phyloP scores from a whole-genome alignment of 2,797 vertebrate species.

The Oreochromis mossambicus region DNA sequence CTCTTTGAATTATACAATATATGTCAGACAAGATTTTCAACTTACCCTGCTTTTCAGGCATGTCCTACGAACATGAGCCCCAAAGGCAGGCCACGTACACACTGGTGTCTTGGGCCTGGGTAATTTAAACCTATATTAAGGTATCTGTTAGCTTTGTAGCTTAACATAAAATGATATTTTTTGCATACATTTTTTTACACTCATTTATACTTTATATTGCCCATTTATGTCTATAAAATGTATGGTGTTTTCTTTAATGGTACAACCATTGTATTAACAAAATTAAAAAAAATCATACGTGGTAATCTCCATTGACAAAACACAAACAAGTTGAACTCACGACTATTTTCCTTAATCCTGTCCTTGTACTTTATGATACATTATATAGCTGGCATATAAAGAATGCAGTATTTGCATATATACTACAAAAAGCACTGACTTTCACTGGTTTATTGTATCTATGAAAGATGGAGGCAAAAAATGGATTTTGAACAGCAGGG shows the following conservation, averaged over 20 bases:
- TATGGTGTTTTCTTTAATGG: background rate
- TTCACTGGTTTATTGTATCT: background rate
- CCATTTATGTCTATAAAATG: background rate
- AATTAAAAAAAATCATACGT: background rate
- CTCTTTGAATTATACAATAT: background rate
- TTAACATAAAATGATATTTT: background rate
- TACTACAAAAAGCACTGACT: background rate
- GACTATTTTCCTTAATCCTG: accelerated
- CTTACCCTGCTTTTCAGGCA: background rate
- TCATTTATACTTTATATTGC: background rate
- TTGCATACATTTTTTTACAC: background rate
- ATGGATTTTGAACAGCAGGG: background rate
- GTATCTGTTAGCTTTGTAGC: background rate
- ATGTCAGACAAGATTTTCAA: background rate
- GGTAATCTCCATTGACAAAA: accelerated
- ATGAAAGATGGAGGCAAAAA: background rate
- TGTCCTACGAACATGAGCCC: background rate
- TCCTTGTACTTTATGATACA: background rate
- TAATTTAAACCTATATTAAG: background rate
- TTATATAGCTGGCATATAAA: background rate
- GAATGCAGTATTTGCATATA: background rate
- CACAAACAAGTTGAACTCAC: accelerated
- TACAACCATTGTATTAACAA: background rate
- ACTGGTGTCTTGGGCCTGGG: background rate
- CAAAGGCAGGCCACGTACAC: background rate